Percentiles rank a stretch among this genome's conserved stretches.
Conservation (phyloP, 2,888 invertebrate genomes). For the Heliothis peltigera region DNA sequence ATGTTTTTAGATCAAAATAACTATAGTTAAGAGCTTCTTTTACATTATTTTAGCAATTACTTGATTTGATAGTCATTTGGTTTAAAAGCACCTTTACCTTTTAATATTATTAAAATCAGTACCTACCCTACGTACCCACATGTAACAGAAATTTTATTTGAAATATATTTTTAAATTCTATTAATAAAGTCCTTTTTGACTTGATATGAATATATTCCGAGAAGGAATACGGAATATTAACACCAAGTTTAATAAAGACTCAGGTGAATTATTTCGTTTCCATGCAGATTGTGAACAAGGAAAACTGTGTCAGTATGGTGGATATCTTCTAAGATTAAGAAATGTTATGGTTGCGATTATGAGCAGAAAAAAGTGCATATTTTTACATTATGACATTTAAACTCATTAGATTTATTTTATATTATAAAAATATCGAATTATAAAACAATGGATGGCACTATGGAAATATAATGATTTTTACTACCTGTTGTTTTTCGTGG, state of each 20-base stretch:
- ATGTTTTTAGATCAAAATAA: too few relatives aligned
- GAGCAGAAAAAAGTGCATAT: not conserved
- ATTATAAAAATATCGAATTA: too few relatives aligned
- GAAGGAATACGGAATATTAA: constrained; percentile 36
- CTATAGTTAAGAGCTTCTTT: too few relatives aligned
- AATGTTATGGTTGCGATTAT: constrained; percentile 3
- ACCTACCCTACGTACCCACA: too few relatives aligned
- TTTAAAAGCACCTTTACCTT: too few relatives aligned
- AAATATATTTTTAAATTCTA: constrained; percentile 41
- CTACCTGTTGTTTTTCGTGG: too few relatives aligned
- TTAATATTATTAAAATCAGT: too few relatives aligned
- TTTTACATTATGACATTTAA: too few relatives aligned
- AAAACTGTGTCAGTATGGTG: constrained; percentile 32
- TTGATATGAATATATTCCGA: constrained; percentile 38
- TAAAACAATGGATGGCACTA: not conserved
- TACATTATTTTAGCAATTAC: too few relatives aligned
- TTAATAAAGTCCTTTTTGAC: constrained; percentile 35
- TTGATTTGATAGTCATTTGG: too few relatives aligned
- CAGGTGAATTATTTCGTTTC: constrained; percentile 39
- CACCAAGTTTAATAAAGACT: constrained; percentile 21
- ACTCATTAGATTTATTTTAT: too few relatives aligned
- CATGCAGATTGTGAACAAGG: constrained; percentile 39
- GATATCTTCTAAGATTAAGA: constrained; percentile 22
- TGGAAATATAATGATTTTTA: too few relatives aligned
- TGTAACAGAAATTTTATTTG: constrained; percentile 24